Evolutionary conservation across 2,113 vertebrate species (phyloP), one percentile per base, ranked within the genome.

Genomic region (Varanus komodoensis): DNA sequence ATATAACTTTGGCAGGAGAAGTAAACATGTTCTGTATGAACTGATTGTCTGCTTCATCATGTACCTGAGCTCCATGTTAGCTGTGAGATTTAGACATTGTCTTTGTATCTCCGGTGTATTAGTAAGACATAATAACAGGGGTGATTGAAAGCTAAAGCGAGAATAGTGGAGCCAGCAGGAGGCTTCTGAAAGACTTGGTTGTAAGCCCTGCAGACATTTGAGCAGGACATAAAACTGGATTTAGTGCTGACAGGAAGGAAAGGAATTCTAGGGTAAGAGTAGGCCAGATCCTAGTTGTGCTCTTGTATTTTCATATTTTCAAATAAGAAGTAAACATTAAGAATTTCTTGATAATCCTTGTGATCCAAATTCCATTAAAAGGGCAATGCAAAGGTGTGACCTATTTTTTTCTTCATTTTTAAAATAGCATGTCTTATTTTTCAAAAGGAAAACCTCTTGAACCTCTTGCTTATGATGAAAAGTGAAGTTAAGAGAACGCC

Each of bases 401-500:
- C 29, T 34, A 6, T 25, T 80, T 91, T 21, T 48, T 50, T 44
- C 38, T 14, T 50, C 0, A 0, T 90, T 88, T 86, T 64, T 6
- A 12, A 64, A 84, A 34, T 29, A 48, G 6, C 82, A 27, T 87
- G 44, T 34, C 23, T 92, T 91, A 15, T 52, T 94, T 93, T 77
- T 93, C 38, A 85, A 86, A 86, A 88, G 67, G 73, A 9, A 25
- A 73, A 89, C 54, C 54, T 11, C 34, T 85, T 73, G 87, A 82
- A 48, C 34, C 44, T 5, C 6, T 75, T 1, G 9, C 50, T 64
- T 38, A 69, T 71, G 34, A 89, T 74, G 11, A 89, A 34, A 0
- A 17, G 86, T 44, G 73, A 84, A 91, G 38, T 81, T 38, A 50
- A 54, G 84, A 84, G 80, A 91, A 91, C 79, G 77, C 84, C 81